A percentile compares a stretch with the other conserved stretches of the same genome.
Evolutionary conservation across 2,113 vertebrate species (phyloP).

Genomic region (Callopanchax toddi): DNA sequence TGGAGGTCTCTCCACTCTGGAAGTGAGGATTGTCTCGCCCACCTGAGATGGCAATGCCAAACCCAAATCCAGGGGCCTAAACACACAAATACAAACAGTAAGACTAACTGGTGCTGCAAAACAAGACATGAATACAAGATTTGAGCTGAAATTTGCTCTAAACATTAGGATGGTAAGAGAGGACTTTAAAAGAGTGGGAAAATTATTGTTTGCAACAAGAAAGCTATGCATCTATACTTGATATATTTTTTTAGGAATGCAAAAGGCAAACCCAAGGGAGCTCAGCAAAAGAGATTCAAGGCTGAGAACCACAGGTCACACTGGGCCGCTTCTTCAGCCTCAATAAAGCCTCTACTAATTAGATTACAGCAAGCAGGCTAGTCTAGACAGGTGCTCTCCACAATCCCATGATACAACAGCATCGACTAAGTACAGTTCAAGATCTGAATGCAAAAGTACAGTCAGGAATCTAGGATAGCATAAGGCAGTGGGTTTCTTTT

Average conservation of each 20-base stretch:
- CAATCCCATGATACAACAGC: constrained; percentile 46
- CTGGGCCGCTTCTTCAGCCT: constrained; percentile 44
- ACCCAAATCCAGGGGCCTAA: constrained; percentile 96
- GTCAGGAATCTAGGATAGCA: constrained; percentile 6
- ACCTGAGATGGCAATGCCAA: constrained; percentile 98
- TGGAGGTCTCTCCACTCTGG: constrained; percentile 98
- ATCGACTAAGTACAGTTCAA: constrained; percentile 28
- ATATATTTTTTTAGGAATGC: constrained; percentile 6
- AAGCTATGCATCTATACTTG: constrained; percentile 5
- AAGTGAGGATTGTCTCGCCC: constrained; percentile 98
- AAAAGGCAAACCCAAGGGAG: constrained; percentile 20
- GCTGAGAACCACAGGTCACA: constrained; percentile 36
- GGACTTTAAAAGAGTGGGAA: background rate
- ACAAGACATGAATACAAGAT: background rate
- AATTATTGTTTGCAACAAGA: constrained; percentile 1
- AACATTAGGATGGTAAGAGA: background rate
- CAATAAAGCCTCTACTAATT: constrained; percentile 68
- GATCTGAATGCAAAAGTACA: constrained; percentile 18
- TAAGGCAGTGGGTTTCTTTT: background rate
- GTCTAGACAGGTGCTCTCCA: constrained; percentile 73
- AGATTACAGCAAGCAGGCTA: constrained; percentile 64
- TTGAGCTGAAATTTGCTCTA: background rate
- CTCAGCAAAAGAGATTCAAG: constrained; percentile 23
- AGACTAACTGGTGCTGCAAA: background rate
- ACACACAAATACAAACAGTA: constrained; percentile 32